Evolutionary conservation across 2,797 vertebrate species (phyloP), one percentile per base, ranked within the genome.

Genomic region (Somateria mollissima): DNA sequence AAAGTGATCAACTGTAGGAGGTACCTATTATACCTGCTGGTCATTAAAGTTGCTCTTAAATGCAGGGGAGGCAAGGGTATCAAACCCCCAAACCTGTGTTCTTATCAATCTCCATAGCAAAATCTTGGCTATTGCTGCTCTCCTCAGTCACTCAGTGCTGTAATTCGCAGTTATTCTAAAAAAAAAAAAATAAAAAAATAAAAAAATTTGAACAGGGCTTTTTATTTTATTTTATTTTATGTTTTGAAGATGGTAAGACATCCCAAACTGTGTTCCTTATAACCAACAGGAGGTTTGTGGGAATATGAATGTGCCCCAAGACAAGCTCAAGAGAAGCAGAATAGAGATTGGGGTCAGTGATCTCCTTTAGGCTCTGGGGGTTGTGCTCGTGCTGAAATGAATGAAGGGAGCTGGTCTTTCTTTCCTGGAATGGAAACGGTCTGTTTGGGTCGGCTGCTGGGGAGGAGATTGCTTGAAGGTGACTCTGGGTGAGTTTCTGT

Each of bases 51-150:
- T 47, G 17, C 64, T 70, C 60, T 39, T 25, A 95, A 67, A 64
- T 82, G 24, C 4, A 45, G 8, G 2, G 39, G 37, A 74, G 8
- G 21, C 0, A 1, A 15, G 18, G 20, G 5, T 81, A 60, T 70
- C 36, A 90, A 7, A 49, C 57, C 49, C 25, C 43, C 57, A 37
- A 69, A 36, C 17, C 36, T 56, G 18, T 43, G 69, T 91, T 85
- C 34, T 54, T 75, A 8, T 2, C 24, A 10, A 2, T 58, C 18
- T 58, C 43, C 1, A 0, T 25, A 20, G 28, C 1, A 1, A 86
- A 81, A 64, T 90, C 47, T 10, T 90, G 37, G 16, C 41, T 62
- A 0, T 70, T 72, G 34, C 18, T 72, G 34, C 18, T 56, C 5
- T 30, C 25, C 10, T n/a, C 2, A 2, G 13, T 58, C 57, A 85